Base-by-base conservation (phyloP, 2,113 vertebrate genomes). In the Peromyscus polionotus region DNA sequence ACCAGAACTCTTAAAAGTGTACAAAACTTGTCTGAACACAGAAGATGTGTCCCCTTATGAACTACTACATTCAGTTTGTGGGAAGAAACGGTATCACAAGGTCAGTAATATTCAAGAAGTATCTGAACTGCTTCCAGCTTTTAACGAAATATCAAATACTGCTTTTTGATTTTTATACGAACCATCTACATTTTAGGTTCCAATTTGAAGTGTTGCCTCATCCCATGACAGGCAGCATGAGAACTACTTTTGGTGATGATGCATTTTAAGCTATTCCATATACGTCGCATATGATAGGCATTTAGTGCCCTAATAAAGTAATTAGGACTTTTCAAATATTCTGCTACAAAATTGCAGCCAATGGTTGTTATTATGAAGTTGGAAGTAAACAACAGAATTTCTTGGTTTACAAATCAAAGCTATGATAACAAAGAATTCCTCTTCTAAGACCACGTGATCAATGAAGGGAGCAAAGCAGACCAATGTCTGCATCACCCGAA, bases 41-140 rank as follows among this genome's bases (percentile, higher is more conserved):
- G 96, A 96, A 97, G 94, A 70, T 96, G 88, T 80, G 97, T 96
- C 98, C 98, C 98, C 95, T 98, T 95, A 90, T 95, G 48, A 95
- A 93, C 96, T 97, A 98, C 97, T 97, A 98, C 97, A 98, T 93
- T 97, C 96, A 98, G 72, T 92, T 68, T 90, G 22, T 96, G 9
- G 63, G 39, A 94, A 98, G 39, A 10, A 95, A 96, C 12, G 86
- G 97, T 96, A 97, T 90, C 95, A 94, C 76, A 95, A 95, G 90
- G 68, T 77, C 93, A 33, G 75, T 95, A 93, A 97, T 85, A 98
- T 77, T 97, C 8, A 97, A 67, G 97, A 95, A 98, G 97, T 20
- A 97, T 93, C n/a, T 85, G 39, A 95, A 90, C 80, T 95, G 54
- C 96, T 97, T 97, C 90, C 93, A 98, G 94, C 76, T 96, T 92